A percentile compares a stretch with the other conserved stretches of the same genome.
Conservation (phyloP, 2,888 invertebrate species). For the Julus scanicus region DNA sequence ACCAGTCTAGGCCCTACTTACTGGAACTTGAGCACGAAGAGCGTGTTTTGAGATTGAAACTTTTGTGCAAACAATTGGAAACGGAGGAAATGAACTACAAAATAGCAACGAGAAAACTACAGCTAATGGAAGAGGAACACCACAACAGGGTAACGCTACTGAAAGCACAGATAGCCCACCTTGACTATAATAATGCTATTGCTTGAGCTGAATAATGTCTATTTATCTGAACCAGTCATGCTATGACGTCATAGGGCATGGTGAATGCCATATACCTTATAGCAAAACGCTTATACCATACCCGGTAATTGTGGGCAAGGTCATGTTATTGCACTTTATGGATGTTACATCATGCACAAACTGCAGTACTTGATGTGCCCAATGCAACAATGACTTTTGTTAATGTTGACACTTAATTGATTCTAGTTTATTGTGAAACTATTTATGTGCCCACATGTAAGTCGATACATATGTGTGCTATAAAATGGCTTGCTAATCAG, state of each 20-base stretch:
- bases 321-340: neutral
- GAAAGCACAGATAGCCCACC: neutral
- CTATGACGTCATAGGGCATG: neutral
- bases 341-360: neutral
- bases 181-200: neutral
- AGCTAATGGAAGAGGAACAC: slow-evolving; percentile 6
- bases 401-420: neutral
- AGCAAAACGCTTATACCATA: neutral
- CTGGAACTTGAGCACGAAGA: slow-evolving; percentile 1
- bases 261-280: neutral
- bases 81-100: neutral
- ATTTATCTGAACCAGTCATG: neutral
- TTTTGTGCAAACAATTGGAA: slow-evolving; percentile 1
- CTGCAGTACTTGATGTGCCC: neutral
- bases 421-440: neutral
- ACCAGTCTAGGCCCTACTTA: neutral
- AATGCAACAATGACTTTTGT: neutral
- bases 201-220: neutral
- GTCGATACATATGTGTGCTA: neutral
- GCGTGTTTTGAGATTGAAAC: neutral
- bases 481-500: neutral
- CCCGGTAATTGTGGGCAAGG: neutral
- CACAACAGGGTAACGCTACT: neutral
- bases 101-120: neutral
- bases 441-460: neutral